Conservation (phyloP, 2,888 invertebrate genomes). For the Elmis aenea region DNA sequence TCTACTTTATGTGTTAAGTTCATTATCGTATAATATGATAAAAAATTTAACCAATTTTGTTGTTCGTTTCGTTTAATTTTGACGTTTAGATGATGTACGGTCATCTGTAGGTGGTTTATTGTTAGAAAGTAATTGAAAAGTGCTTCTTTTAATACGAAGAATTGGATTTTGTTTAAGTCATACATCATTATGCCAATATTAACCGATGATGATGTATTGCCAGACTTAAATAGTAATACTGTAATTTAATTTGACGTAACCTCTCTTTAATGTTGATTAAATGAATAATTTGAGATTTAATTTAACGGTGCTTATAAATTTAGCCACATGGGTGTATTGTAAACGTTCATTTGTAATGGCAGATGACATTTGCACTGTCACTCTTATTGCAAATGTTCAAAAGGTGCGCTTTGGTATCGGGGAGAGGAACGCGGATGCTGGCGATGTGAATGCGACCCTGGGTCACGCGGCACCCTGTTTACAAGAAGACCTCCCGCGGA, state of each 20-base stretch:
- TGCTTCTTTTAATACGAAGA: constrained; percentile 15
- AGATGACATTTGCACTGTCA: constrained; percentile 15
- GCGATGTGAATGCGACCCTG: constrained; percentile 16
- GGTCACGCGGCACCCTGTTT: constrained; percentile 20
- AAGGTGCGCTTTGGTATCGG: constrained; percentile 4
- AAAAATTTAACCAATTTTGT: no score
- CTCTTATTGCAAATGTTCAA: constrained; percentile 4
- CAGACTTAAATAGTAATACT: constrained; percentile 7
- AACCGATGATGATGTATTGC: constrained; percentile 14
- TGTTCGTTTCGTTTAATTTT: no score
- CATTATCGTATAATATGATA: no score
- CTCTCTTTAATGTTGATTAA: constrained; percentile 10
- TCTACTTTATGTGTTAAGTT: no score
- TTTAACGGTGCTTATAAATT: no score
- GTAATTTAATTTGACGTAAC: constrained; percentile 16
- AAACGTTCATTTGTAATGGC: constrained; percentile 1
- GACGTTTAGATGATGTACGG: no score
- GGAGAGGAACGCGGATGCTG: constrained; percentile 19
- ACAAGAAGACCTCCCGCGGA: constrained; percentile 15
- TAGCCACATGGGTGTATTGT: constrained; percentile 5
- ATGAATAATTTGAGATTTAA: constrained; percentile 10
- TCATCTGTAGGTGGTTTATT: no score
- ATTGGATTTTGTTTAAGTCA: constrained; percentile 10
- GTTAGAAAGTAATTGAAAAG: constrained; percentile 10
- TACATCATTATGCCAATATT: constrained; percentile 17